A percentile compares a stretch with the other conserved stretches of the same genome.
Evolutionary conservation across 2,797 vertebrate genomes (phyloP).

Genomic region (Arvicola amphibius): DNA sequence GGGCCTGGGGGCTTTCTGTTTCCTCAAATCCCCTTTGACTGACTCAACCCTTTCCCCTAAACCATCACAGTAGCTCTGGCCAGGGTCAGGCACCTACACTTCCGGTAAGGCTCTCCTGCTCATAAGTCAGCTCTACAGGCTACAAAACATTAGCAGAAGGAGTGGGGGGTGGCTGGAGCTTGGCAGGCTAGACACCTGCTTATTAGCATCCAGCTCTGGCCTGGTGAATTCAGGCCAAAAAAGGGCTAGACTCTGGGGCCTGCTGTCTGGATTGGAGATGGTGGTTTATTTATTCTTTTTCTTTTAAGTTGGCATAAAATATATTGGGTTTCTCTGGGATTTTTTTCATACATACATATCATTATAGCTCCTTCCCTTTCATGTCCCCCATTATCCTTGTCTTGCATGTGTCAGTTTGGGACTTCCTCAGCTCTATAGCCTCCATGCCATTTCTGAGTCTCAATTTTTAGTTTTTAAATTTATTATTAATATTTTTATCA

Average conservation of each 20-base stretch:
- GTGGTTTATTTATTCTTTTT: neutral
- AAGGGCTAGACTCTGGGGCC: neutral
- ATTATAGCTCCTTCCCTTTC: neutral
- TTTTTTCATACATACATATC: neutral
- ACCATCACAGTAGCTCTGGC: neutral
- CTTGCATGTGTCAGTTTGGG: neutral
- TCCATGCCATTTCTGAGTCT: neutral
- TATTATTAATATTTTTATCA: neutral
- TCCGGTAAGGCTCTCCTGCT: neutral
- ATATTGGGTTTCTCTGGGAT: neutral
- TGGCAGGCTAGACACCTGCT: neutral
- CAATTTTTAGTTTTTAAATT: neutral
- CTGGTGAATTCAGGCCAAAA: accelerated
- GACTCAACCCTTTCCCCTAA: neutral
- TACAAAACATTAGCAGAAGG: neutral
- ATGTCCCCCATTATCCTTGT: neutral
- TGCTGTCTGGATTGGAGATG: neutral
- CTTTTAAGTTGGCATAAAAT: neutral
- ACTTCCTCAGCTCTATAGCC: neutral
- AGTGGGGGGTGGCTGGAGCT: accelerated
- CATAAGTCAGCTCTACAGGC: neutral
- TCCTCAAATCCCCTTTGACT: neutral
- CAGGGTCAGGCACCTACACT: accelerated
- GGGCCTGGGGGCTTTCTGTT: neutral
- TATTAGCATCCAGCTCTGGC: neutral